Percentiles rank a stretch among this genome's conserved stretches.
Conservation (phyloP, 2,113 vertebrate species). For the Cochlearius cochlearius region DNA sequence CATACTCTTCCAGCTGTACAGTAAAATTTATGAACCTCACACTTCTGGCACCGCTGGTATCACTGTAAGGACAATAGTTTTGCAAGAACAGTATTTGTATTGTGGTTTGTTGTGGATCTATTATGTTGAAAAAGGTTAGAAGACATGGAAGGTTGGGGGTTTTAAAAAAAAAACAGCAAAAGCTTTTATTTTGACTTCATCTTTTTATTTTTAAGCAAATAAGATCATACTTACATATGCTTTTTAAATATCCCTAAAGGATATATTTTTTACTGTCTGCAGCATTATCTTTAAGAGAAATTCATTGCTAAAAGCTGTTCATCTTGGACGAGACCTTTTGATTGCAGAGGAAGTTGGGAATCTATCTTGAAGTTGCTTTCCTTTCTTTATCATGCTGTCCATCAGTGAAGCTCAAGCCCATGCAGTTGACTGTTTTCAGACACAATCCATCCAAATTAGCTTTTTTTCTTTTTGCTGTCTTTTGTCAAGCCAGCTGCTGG, state of each 20-base stretch:
- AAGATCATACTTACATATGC: not conserved
- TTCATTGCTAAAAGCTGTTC: not conserved
- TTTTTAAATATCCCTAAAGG: not conserved
- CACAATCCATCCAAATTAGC: not conserved
- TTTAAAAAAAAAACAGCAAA: not conserved
- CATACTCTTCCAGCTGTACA: not conserved
- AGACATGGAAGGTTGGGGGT: not conserved
- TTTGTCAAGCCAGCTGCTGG: not conserved
- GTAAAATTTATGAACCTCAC: constrained; percentile 19
- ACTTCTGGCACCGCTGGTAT: not conserved
- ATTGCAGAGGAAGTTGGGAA: not conserved
- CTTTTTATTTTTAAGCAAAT: not conserved
- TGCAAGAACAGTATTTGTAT: not conserved
- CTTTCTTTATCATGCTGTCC: not conserved
- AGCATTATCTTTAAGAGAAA: constrained; percentile 1
- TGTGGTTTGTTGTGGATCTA: not conserved
- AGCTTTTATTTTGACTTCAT: not conserved
- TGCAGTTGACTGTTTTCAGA: not conserved
- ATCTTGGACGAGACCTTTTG: not conserved
- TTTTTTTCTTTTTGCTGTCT: not conserved
- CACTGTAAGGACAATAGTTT: not conserved
- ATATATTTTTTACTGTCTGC: not conserved
- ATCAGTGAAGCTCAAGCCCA: not conserved
- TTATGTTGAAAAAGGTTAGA: not conserved
- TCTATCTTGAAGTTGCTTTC: not conserved